These are phyloP conservation scores for Apus apus DNA, from an alignment of 2,113 vertebrate species.

Conservation along the genomic window DNA sequence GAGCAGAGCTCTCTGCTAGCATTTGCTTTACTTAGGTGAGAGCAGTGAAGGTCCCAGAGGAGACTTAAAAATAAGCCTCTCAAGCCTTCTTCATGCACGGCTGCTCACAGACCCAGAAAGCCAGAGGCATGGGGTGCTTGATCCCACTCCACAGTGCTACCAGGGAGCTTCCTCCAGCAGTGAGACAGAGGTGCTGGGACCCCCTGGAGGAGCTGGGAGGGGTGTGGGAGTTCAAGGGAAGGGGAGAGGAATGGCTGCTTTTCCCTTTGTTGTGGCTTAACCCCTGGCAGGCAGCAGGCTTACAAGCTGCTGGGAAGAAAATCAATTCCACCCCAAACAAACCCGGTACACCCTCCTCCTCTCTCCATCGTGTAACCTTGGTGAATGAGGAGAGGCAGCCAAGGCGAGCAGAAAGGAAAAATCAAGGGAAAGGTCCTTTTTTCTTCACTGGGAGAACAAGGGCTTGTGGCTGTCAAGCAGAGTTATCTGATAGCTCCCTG, in stretches of 20 bases:
- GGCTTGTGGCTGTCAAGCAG: background rate
- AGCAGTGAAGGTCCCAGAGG: background rate
- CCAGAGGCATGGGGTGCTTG: fast-evolving
- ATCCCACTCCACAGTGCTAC: background rate
- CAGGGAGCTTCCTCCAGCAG: background rate
- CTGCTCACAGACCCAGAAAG: background rate
- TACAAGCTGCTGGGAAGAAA: background rate
- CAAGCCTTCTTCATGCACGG: background rate
- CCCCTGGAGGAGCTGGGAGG: background rate
- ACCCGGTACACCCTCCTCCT: background rate
- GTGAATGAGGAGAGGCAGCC: background rate
- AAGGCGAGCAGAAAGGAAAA: background rate
- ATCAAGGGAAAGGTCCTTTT: background rate
- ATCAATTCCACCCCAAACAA: background rate
- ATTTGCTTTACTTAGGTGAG: background rate
- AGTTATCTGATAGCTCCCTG: background rate
- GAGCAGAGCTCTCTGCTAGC: background rate
- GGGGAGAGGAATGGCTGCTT: background rate
- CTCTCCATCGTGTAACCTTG: background rate
- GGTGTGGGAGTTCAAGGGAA: background rate
- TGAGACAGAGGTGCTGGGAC: background rate
- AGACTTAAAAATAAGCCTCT: background rate
- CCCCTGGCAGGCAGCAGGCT: background rate
- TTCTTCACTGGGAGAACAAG: background rate
- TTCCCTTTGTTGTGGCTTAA: background rate